Evolutionary conservation across 2,797 vertebrate species (phyloP).

Genomic region (Ptychobarbus kaznakovi): DNA sequence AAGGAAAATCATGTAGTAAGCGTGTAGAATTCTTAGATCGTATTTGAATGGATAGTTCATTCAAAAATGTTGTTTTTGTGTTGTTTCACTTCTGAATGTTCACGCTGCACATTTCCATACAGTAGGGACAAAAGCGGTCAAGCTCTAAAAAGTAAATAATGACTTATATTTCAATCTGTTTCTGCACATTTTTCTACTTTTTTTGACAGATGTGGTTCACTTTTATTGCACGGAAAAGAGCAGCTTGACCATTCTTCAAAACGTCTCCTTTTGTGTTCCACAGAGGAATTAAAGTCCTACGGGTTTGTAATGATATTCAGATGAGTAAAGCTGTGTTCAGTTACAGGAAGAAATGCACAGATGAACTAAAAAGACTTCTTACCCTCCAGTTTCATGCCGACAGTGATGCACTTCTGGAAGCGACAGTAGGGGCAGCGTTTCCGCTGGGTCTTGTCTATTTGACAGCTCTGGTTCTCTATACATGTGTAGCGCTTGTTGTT

Average conservation of each 20-base stretch:
- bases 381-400: conserved; percentile 99
- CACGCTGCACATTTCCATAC: not conserved
- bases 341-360: not conserved
- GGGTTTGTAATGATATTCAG: not conserved
- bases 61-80: not conserved
- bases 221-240: not conserved
- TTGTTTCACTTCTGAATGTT: not conserved
- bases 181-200: not conserved
- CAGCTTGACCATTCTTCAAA: not conserved
- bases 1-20: conserved; percentile 6
- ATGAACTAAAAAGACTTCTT: conserved; percentile 65
- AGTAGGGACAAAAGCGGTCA: not conserved
- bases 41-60: no score
- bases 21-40: not conserved
- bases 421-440: conserved; percentile 98
- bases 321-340: not conserved
- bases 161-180: not conserved
- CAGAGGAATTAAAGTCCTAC: not conserved
- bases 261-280: not conserved
- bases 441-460: conserved; percentile 99
- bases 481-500: conserved; percentile 99
- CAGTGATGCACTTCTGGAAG: conserved; percentile 98
- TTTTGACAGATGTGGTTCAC: not conserved
- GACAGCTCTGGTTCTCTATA: conserved; percentile 99
- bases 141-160: not conserved